Evolutionary conservation across 23 tunicate species (phyloP).

Genomic region (Styela clava): DNA sequence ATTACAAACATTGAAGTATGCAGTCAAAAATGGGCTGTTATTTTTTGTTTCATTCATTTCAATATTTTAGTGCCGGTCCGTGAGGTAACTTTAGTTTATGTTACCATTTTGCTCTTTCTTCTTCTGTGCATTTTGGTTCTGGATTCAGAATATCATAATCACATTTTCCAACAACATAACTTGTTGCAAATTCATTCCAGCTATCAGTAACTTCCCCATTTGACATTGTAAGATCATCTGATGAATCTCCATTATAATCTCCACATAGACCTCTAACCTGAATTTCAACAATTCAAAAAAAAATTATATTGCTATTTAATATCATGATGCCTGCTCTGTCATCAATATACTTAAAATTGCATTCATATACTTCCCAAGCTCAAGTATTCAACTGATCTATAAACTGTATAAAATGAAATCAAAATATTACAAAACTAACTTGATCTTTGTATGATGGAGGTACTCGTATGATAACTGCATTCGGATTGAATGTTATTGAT

Average conservation of each 20-base stretch:
- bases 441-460: conserved; percentile 1
- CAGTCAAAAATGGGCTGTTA: too few species aligned
- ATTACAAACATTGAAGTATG: too few species aligned
- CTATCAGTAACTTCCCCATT: neutral
- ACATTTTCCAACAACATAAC: conserved; percentile 14
- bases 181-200: neutral
- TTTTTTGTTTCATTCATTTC: too few species aligned
- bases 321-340: too few species aligned
- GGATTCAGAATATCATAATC: neutral
- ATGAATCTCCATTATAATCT: conserved; percentile 10
- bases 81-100: too few species aligned
- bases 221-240: conserved; percentile 23
- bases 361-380: too few species aligned
- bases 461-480: conserved; percentile 6
- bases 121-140: neutral
- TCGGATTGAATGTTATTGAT: neutral
- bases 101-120: neutral
- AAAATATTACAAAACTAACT: too few species aligned
- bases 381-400: too few species aligned
- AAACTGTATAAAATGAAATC: too few species aligned
- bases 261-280: conserved; percentile 28
- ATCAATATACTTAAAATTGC: too few species aligned
- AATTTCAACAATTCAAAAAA: neutral
- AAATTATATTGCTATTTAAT: too few species aligned
- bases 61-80: too few species aligned